phyloP scores from a whole-genome alignment of 2,113 vertebrate species.

The Thunnus maccoyii region DNA sequence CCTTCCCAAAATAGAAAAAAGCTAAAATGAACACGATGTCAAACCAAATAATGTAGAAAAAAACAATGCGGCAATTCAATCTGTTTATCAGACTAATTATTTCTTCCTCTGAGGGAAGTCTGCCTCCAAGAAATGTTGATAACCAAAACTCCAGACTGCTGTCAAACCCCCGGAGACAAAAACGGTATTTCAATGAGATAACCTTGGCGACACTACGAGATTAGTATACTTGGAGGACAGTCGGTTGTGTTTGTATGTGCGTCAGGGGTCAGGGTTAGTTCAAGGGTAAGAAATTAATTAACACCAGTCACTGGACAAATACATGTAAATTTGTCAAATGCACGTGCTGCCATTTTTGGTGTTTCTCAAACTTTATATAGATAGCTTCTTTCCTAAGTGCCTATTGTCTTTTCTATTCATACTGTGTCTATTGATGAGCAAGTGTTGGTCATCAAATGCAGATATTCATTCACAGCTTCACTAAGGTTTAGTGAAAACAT shows the following conservation, averaged over 20 bases:
- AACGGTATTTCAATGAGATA: conserved; percentile 19
- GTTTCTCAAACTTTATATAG: too few species aligned
- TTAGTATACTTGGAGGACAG: conserved; percentile 15
- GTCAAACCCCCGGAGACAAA: conserved; percentile 44
- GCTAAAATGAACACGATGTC: conserved; percentile 1
- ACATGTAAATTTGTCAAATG: background rate
- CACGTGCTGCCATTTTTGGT: too few species aligned
- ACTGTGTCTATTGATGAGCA: too few species aligned
- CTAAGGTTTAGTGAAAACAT: too few species aligned
- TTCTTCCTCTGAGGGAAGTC: conserved; percentile 2
- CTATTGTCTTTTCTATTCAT: too few species aligned
- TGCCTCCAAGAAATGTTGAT: conserved; percentile 25
- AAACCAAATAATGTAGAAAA: background rate
- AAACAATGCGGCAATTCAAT: conserved; percentile 14
- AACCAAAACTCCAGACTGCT: conserved; percentile 29
- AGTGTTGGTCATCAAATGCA: too few species aligned
- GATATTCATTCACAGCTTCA: too few species aligned
- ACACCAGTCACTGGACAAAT: background rate
- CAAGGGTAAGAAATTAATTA: conserved; percentile 19
- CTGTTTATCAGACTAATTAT: conserved; percentile 39
- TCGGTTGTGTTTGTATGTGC: background rate
- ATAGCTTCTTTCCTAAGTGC: too few species aligned
- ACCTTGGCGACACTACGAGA: conserved; percentile 54
- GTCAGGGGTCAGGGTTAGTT: conserved; percentile 24
- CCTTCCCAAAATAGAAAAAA: conserved; percentile 2